Percentiles rank a stretch among this genome's conserved stretches.
Evolutionary conservation across 1,140 invertebrate genomes (phyloP).

Genomic region (Sitophilus oryzae): DNA sequence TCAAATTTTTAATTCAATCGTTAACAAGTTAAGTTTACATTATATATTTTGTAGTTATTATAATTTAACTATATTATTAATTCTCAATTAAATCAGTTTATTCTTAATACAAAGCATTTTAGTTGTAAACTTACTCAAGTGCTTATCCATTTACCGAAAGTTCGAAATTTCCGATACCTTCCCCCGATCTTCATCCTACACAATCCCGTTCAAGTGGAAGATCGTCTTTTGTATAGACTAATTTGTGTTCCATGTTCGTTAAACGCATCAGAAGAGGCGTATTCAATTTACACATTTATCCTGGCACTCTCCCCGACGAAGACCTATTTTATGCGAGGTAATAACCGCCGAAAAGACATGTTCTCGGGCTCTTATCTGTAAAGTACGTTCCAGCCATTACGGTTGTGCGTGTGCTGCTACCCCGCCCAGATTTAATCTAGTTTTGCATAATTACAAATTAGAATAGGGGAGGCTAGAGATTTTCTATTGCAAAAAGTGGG

Average conservation of each 20-base stretch:
- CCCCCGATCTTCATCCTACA: no score
- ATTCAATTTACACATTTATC: constrained; percentile 2
- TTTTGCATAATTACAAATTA: constrained; percentile 25
- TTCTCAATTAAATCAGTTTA: no score
- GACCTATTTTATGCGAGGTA: constrained; percentile 1
- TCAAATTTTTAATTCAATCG: no score
- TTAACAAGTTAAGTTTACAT: no score
- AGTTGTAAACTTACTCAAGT: no score
- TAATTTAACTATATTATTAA: no score
- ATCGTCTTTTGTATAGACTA: neutral
- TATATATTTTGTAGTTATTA: no score
- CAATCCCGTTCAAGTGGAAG: no score
- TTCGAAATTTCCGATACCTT: no score
- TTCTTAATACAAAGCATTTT: no score
- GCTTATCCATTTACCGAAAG: no score
- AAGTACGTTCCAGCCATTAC: constrained; percentile 17
- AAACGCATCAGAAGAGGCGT: neutral
- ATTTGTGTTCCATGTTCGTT: neutral
- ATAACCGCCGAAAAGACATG: constrained; percentile 21
- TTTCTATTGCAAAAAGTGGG: constrained; percentile 7
- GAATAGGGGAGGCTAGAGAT: constrained; percentile 15
- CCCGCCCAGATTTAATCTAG: constrained; percentile 19
- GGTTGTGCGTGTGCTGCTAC: constrained; percentile 14
- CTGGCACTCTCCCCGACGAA: constrained; percentile 4
- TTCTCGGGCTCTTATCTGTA: constrained; percentile 15